These are phyloP conservation scores for Eudemis profundana DNA, from an alignment of 2,888 invertebrate genomes.

Conservation along the genomic window DNA sequence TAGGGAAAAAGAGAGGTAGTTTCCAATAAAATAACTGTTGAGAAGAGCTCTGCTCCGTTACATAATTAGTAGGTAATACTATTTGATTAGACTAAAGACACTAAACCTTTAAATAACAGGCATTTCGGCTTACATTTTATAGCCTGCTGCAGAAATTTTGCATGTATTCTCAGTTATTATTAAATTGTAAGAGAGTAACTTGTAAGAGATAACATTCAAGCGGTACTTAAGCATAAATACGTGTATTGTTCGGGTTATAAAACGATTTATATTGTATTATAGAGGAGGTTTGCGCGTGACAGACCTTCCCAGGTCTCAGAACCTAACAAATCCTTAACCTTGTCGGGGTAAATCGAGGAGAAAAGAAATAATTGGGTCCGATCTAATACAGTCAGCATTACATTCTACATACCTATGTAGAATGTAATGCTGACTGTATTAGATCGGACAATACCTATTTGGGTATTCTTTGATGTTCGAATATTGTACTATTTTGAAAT, in stretches of 20 bases:
- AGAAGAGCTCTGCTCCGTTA: background rate
- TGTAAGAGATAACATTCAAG: background rate
- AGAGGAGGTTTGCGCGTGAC: conserved; percentile 5
- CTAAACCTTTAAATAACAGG: no score
- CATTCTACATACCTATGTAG: background rate
- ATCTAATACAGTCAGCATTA: background rate
- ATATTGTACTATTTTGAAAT: no score
- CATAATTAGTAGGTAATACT: background rate
- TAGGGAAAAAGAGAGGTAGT: background rate
- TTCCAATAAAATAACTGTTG: background rate
- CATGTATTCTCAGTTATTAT: no score
- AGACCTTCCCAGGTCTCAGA: background rate
- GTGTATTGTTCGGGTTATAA: background rate
- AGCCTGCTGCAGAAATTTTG: no score
- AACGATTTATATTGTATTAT: background rate
- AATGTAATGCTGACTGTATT: no score
- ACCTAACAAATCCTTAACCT: background rate
- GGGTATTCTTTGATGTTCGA: no score
- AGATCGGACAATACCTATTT: no score
- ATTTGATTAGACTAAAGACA: background rate
- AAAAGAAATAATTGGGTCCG: conserved; percentile 17
- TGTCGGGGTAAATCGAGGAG: conserved; percentile 21
- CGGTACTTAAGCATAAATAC: background rate
- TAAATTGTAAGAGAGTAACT: background rate
- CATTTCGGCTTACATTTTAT: no score